Base-by-base conservation (phyloP, 2,797 vertebrate genomes). In the Rallus crepitans region DNA sequence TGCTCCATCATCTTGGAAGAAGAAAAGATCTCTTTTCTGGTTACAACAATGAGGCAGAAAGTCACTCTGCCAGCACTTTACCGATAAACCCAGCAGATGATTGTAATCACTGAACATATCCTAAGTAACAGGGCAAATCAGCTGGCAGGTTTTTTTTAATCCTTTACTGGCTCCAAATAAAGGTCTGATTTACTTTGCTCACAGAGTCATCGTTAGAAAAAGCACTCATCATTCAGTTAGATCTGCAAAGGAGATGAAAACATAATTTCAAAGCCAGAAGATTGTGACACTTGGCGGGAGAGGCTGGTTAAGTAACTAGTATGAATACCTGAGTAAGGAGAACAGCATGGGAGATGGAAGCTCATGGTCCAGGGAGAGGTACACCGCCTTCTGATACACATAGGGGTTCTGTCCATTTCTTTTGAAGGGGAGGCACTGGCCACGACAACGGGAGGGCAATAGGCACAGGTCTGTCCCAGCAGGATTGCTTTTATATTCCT, bases 41-140 rank as follows among this genome's bases (percentile, higher is more conserved):
- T 88, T 84, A 27, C n/a, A 68, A 66, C 15, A 70, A 73, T 80
- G 82, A 68, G 56, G 25, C 47, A 86, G 72, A 82, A 81, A 59
- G 65, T 79, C 47, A 37, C 15, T 81, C 87, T 66, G 53, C 24
- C 52, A 88, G 33, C 25, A 52, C 30, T 86, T 82, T 59, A 47
- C 40, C 61, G 64, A 59, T 50, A 87, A 66, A 21, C 21, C 33
- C 57, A 79, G 39, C 24, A 87, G 15, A 71, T 70, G 27, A 57
- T 17, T 80, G 68, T n/a, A 91, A 90, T 70, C 56, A 53, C 53
- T 60, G 35, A 88, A 65, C 9, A 21, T 12, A 12, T 33, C 69
- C 77, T 61, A 71, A 90, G 68, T 35, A 79, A 66, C 48, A 81
- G 40, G 57, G 10, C 40, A 90, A 84, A 96, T 87, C 21, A 68